A percentile compares a stretch with the other conserved stretches of the same genome.
phyloP scores from a whole-genome alignment of 2,888 invertebrate genomes.

The Corythucha ciliata region DNA sequence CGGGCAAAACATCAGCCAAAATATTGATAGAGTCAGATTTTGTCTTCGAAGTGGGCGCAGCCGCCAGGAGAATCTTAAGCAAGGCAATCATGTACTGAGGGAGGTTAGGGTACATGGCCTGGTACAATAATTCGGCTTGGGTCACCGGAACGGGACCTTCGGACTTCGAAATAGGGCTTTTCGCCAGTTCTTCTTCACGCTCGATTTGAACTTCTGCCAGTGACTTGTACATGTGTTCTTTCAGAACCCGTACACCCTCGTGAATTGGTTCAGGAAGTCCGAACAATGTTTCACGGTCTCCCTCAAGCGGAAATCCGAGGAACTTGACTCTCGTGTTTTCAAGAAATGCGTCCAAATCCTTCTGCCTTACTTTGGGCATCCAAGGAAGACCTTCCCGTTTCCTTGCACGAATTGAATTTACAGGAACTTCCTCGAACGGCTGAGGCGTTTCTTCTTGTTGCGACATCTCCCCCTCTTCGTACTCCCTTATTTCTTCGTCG shows the following conservation, averaged over 20 bases:
- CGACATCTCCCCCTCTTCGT: slow-evolving; percentile 39
- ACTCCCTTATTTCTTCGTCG: slow-evolving; percentile 49
- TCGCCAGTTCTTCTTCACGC: slow-evolving; percentile 80
- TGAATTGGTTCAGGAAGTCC: slow-evolving; percentile 95
- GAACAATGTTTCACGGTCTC: slow-evolving; percentile 78
- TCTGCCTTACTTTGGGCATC: slow-evolving; percentile 90
- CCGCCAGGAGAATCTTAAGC: slow-evolving; percentile 90
- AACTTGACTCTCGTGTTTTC: slow-evolving; percentile 89
- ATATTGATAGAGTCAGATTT: slow-evolving; percentile 98
- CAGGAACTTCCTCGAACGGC: slow-evolving; percentile 46
- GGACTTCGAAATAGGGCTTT: slow-evolving; percentile 78
- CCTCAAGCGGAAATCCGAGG: slow-evolving; percentile 80
- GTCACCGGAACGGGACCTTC: slow-evolving; percentile 71
- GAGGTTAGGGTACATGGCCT: slow-evolving; percentile 85
- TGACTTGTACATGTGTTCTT: slow-evolving; percentile 86
- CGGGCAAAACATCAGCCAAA: slow-evolving; percentile 92
- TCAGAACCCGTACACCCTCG: slow-evolving; percentile 85
- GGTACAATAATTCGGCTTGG: slow-evolving; percentile 78
- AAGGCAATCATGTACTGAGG: slow-evolving; percentile 97
- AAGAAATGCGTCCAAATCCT: slow-evolving; percentile 86
- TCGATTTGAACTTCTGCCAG: slow-evolving; percentile 85
- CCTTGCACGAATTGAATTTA: slow-evolving; percentile 43
- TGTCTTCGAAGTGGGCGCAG: slow-evolving; percentile 97
- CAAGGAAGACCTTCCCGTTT: slow-evolving; percentile 65
- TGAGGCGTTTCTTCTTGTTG: slow-evolving; percentile 41